phyloP scores from a whole-genome alignment of 2,888 invertebrate species.

The Troides aeacus region DNA sequence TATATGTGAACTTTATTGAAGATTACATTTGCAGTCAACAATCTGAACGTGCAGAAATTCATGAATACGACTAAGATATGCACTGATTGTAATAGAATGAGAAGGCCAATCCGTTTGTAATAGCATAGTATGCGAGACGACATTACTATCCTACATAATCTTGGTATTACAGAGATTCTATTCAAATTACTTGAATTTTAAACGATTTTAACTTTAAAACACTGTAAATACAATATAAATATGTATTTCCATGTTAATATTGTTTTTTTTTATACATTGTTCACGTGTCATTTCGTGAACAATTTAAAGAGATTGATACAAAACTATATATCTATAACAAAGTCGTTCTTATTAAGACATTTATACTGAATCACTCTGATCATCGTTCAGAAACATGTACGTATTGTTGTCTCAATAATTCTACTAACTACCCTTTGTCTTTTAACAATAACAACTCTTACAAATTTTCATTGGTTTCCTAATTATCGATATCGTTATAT shows the following conservation, averaged over 20 bases:
- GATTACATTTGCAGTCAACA: background rate
- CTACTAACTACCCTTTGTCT: too few relatives aligned
- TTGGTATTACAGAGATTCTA: slow-evolving; percentile 15
- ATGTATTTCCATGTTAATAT: background rate
- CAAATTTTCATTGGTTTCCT: too few relatives aligned
- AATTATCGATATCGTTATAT: too few relatives aligned
- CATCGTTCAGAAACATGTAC: too few relatives aligned
- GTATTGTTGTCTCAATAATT: too few relatives aligned
- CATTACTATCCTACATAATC: slow-evolving; percentile 19
- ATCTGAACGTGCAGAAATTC: background rate
- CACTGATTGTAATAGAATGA: slow-evolving; percentile 10
- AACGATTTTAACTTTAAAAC: background rate
- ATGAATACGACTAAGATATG: background rate
- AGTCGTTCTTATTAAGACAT: too few relatives aligned
- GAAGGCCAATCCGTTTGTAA: slow-evolving; percentile 20
- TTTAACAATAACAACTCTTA: too few relatives aligned
- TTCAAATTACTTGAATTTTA: slow-evolving; percentile 9
- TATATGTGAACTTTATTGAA: background rate
- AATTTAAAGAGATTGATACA: too few relatives aligned
- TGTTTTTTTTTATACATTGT: too few relatives aligned
- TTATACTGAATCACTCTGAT: too few relatives aligned
- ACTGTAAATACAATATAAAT: background rate
- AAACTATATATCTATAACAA: too few relatives aligned
- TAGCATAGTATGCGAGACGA: slow-evolving; percentile 8
- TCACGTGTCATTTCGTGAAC: too few relatives aligned